These are phyloP conservation scores for Stegastes partitus DNA, from an alignment of 2,113 vertebrate species.

Conservation along the genomic window DNA sequence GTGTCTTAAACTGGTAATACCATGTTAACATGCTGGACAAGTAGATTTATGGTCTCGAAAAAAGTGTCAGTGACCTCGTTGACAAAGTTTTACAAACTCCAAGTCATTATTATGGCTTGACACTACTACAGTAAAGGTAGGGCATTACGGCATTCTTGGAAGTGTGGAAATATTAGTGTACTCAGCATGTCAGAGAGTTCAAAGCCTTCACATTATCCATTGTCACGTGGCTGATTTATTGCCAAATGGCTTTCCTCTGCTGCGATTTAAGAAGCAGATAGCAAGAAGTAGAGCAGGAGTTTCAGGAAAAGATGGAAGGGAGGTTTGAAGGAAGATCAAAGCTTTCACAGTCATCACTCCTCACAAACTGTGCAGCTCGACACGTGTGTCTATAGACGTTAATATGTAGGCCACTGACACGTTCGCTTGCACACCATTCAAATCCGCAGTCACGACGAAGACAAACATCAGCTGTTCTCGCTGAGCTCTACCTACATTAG, in stretches of 20 bases:
- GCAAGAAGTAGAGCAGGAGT: not conserved
- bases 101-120: constrained; percentile 36
- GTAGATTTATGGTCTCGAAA: constrained; percentile 45
- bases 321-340: constrained; percentile 40
- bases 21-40: constrained; percentile 37
- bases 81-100: constrained; percentile 15
- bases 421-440: not conserved
- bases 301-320: constrained; percentile 8
- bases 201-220: constrained; percentile 49
- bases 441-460: constrained; percentile 1
- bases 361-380: not conserved
- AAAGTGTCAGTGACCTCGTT: constrained; percentile 16
- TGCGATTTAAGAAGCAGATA: constrained; percentile 22
- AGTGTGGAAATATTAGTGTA: constrained; percentile 32
- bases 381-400: constrained; percentile 2
- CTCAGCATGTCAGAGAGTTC: constrained; percentile 35
- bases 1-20: constrained; percentile 33
- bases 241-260: constrained; percentile 33
- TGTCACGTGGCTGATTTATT: constrained; percentile 58
- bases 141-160: constrained; percentile 28
- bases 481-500: not conserved
- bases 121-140: constrained; percentile 25
- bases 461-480: not conserved
- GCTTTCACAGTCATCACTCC: constrained; percentile 1
- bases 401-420: not conserved